Evolutionary conservation across 1,140 invertebrate species (phyloP).

Genomic region (Brachionus rubens): DNA sequence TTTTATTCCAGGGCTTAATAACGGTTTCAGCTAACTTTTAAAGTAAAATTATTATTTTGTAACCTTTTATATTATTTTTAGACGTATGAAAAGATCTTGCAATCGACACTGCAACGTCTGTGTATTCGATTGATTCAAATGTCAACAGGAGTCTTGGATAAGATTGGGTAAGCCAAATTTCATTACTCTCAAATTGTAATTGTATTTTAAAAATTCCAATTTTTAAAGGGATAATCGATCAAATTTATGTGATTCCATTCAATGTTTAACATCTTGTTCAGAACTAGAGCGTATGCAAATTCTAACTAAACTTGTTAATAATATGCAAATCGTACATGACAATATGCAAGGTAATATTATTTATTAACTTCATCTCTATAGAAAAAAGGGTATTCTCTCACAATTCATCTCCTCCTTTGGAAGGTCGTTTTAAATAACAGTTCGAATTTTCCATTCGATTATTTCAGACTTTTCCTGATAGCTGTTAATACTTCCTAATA

Average conservation of each 20-base stretch:
- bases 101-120: conserved; percentile 31
- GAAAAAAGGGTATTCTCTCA: too few species aligned
- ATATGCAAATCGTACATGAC: conserved; percentile 36
- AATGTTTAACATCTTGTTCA: background rate
- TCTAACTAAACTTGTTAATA: conserved; percentile 25
- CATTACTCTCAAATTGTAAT: background rate
- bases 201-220: too few species aligned
- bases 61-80: background rate
- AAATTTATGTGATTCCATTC: conserved; percentile 16
- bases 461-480: too few species aligned
- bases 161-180: conserved; percentile 8
- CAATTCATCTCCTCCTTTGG: too few species aligned
- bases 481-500: too few species aligned
- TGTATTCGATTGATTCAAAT: conserved; percentile 43
- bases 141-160: conserved; percentile 37
- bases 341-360: conserved; percentile 36
- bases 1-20: too few species aligned
- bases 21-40: too few species aligned
- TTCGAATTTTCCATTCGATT: too few species aligned
- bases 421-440: too few species aligned
- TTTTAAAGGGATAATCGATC: background rate
- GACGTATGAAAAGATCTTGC: conserved; percentile 33
- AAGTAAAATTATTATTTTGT: too few species aligned
- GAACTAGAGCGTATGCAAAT: conserved; percentile 39
- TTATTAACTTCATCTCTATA: too few species aligned